A percentile compares a stretch with the other conserved stretches of the same genome.
Evolutionary conservation across 2,888 invertebrate genomes (phyloP).

Genomic region (Oscheius myriophilus): DNA sequence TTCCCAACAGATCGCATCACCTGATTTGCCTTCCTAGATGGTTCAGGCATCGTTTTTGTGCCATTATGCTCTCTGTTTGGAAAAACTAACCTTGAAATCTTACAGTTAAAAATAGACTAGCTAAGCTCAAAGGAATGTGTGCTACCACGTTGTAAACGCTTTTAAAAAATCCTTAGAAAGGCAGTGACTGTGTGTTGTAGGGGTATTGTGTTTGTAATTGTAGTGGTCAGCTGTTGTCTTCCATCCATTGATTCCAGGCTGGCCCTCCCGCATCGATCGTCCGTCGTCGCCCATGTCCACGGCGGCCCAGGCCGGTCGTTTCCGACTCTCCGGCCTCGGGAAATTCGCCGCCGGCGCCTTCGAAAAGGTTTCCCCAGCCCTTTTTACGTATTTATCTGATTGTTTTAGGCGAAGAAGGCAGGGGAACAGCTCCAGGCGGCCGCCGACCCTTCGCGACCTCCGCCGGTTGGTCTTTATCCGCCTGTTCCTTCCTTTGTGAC

Average conservation of each 20-base stretch:
- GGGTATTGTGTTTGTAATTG: no score
- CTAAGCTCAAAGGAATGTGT: no score
- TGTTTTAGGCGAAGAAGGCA: conserved; percentile 61
- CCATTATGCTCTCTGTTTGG: no score
- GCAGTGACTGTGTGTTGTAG: not conserved
- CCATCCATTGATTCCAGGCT: conserved; percentile 20
- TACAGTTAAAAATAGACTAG: no score
- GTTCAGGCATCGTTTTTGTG: no score
- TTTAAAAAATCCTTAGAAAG: no score
- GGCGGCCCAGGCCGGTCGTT: conserved; percentile 37
- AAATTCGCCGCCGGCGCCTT: conserved; percentile 66
- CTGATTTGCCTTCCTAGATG: no score
- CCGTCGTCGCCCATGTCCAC: conserved; percentile 30
- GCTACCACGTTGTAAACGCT: no score
- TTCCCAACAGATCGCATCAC: not conserved
- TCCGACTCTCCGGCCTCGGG: conserved; percentile 63
- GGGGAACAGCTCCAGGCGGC: conserved; percentile 62
- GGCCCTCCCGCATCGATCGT: conserved; percentile 20
- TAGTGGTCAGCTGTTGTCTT: conserved; percentile 7
- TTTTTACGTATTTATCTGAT: not conserved
- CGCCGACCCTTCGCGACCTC: conserved; percentile 49
- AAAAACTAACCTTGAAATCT: no score
- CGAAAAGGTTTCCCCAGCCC: conserved; percentile 44
- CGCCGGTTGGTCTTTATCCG: not conserved
- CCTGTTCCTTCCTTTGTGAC: not conserved